phyloP scores from a whole-genome alignment of 2,797 vertebrate genomes.

The Acipenser oxyrinchus region DNA sequence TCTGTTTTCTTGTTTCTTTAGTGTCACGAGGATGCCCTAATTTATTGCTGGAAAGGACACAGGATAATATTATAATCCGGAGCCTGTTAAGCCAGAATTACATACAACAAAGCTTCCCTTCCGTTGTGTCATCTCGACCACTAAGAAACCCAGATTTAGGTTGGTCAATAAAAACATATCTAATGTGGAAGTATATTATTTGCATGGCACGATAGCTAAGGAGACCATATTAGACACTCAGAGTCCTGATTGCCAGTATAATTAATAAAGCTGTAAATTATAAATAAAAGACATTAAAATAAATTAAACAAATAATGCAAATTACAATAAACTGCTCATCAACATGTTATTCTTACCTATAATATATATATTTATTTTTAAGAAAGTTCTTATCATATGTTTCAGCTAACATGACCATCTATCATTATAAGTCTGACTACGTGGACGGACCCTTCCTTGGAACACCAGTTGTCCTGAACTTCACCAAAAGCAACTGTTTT shows the following conservation, averaged over 20 bases:
- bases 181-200: no score
- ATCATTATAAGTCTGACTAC: slow-evolving; percentile 42
- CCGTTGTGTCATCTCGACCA: not conserved
- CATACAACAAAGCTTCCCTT: slow-evolving; percentile 18
- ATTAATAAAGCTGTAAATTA: no score
- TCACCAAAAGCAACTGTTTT: slow-evolving; percentile 49
- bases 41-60: slow-evolving; percentile 23
- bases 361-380: slow-evolving; percentile 2
- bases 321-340: no score
- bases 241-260: no score
- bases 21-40: slow-evolving; percentile 26
- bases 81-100: slow-evolving; percentile 28
- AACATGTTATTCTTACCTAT: not conserved
- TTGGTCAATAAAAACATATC: slow-evolving; percentile 22
- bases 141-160: slow-evolving; percentile 30
- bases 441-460: slow-evolving; percentile 18
- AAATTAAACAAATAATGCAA: no score
- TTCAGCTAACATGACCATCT: slow-evolving; percentile 59
- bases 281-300: no score
- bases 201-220: no score
- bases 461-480: slow-evolving; percentile 58
- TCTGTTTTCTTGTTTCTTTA: not conserved
- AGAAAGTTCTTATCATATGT: slow-evolving; percentile 4
- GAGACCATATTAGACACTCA: no score
- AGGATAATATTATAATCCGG: slow-evolving; percentile 22